Evolutionary conservation across 2,113 vertebrate species (phyloP).

Genomic region (Lanius ludovicianus): DNA sequence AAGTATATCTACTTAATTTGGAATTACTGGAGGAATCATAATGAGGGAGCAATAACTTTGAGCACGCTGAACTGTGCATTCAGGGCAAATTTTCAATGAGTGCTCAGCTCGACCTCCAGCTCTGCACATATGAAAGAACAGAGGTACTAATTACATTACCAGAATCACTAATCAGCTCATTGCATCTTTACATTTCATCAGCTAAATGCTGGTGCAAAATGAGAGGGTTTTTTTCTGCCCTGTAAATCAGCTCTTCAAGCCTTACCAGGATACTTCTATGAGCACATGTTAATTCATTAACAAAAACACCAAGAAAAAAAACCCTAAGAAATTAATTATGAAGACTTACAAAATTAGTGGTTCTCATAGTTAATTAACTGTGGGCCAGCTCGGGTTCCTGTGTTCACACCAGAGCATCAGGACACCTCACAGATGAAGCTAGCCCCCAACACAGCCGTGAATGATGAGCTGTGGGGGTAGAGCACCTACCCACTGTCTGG

Average conservation of each 20-base stretch:
- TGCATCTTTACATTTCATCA: constrained; percentile 49
- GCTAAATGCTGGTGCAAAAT: constrained; percentile 31
- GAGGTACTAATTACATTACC: constrained; percentile 49
- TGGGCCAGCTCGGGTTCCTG: neutral
- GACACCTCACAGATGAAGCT: neutral
- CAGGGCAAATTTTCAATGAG: constrained; percentile 21
- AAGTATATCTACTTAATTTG: constrained; percentile 28
- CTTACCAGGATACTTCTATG: neutral
- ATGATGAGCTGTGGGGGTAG: neutral
- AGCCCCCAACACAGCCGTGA: accelerated
- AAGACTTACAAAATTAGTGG: neutral
- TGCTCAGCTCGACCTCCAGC: neutral
- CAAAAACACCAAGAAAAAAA: neutral
- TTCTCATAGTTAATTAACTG: neutral
- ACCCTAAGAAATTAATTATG: neutral
- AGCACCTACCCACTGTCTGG: neutral
- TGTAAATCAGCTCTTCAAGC: neutral
- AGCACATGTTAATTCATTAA: neutral
- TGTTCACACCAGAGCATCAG: neutral
- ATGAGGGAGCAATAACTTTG: constrained; percentile 20
- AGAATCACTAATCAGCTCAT: constrained; percentile 48
- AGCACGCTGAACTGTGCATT: neutral
- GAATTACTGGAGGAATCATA: constrained; percentile 48
- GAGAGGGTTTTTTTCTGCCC: neutral
- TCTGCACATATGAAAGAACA: constrained; percentile 41